A percentile compares a stretch with the other conserved stretches of the same genome.
Conservation (phyloP, 2,113 vertebrate genomes). For the Piaya cayana region DNA sequence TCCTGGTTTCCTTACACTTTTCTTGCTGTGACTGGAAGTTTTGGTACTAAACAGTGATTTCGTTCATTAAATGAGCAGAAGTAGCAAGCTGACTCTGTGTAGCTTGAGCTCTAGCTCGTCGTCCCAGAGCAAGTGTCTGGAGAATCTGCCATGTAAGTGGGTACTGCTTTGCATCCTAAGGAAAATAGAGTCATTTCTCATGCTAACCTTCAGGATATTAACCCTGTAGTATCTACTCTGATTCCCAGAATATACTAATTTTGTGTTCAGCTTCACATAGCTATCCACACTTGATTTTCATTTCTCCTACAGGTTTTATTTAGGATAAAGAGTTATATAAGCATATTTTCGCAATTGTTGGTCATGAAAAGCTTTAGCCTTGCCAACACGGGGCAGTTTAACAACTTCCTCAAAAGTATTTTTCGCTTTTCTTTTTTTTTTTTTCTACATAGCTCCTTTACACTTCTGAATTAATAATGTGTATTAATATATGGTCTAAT, state of each 20-base stretch:
- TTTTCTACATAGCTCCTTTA: background rate
- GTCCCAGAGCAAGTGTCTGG: background rate
- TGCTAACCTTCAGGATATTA: background rate
- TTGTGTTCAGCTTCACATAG: background rate
- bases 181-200: background rate
- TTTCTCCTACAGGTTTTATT: conserved; percentile 7
- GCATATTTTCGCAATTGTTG: background rate
- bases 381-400: background rate
- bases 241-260: background rate
- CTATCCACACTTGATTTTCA: background rate
- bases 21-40: background rate
- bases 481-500: background rate
- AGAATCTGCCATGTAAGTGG: background rate
- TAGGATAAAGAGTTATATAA: background rate
- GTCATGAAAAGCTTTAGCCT: background rate
- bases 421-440: background rate
- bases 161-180: background rate
- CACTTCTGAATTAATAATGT: background rate
- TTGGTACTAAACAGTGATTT: background rate
- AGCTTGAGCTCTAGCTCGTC: background rate
- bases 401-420: background rate
- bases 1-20: background rate
- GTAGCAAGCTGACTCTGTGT: background rate
- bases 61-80: background rate
- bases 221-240: background rate